These are phyloP conservation scores for Corythornis leucogaster DNA, from an alignment of 2,797 vertebrate species.

Conservation along the genomic window DNA sequence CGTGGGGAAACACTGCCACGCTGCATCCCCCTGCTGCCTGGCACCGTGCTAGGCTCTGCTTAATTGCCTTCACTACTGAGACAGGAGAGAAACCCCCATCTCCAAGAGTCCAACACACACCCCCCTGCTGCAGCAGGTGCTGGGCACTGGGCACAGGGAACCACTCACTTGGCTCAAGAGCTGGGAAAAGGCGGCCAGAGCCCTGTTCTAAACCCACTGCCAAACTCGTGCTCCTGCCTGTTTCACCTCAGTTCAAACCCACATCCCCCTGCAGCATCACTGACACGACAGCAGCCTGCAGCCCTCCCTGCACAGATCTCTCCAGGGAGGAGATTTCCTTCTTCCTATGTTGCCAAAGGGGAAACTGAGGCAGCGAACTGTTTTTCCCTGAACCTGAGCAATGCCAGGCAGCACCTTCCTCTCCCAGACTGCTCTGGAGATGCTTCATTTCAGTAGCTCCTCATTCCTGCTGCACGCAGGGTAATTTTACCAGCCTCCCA, in stretches of 20 bases:
- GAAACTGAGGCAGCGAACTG: not conserved
- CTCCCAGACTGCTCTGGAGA: not conserved
- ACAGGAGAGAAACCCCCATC: not conserved
- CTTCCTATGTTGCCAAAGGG: not conserved
- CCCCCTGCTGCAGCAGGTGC: not conserved
- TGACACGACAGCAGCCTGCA: not conserved
- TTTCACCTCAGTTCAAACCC: not conserved
- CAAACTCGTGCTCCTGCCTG: rapidly evolving
- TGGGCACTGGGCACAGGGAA: not conserved
- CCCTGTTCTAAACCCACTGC: rapidly evolving
- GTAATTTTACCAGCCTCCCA: not conserved
- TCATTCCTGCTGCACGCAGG: rapidly evolving
- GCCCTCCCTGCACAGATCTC: not conserved
- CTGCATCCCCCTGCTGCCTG: not conserved
- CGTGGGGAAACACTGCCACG: not conserved
- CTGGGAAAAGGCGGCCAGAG: not conserved
- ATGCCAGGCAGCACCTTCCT: rapidly evolving
- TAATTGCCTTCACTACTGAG: not conserved
- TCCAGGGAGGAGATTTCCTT: not conserved
- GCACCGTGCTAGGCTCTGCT: not conserved
- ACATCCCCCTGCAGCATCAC: rapidly evolving
- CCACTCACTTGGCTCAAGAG: rapidly evolving
- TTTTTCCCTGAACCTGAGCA: rapidly evolving
- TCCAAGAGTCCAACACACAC: not conserved
- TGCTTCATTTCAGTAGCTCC: not conserved